Evolutionary conservation across 2,113 vertebrate genomes (phyloP), one percentile per base, ranked within the genome.

Genomic region (Mormoops blainvillei): DNA sequence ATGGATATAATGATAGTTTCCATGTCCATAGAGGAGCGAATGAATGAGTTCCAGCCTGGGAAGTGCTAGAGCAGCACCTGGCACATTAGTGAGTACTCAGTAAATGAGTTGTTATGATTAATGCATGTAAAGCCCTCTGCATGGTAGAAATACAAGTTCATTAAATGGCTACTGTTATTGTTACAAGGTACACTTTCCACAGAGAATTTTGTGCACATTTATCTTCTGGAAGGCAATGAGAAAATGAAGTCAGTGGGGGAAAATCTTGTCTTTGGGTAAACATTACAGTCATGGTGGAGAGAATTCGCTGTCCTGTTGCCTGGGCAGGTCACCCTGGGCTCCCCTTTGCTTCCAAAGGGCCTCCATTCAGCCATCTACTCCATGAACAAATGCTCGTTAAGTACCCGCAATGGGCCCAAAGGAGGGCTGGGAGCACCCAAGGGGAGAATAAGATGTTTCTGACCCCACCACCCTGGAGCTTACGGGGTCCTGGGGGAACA

Each of bases 141-240:
- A 24, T 9, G 36, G 87, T 74, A 95, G 93, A 96, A 95, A 61
- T 95, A 73, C 91, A 56, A 71, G 68, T 73, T 77, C 96, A 48
- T 70, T 92, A 97, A 97, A 76, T 48, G 88, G 52, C 48, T 73
- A 88, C 61, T 77, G 41, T 76, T 94, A 84, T 85, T 87, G 63
- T 90, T 81, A 95, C 65, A 73, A 96, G 84, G 91, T 19, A 88
- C 36, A 88, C 22, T 33, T 77, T 85, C 88, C 67, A 33, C 12
- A 12, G 74, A 97, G 93, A 88, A 91, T 78, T 65, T 77, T 63
- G 52, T 63, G 61, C 56, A 78, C 48, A 91, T 82, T 96, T 82
- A 88, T 97, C 93, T 96, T 61, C 78, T 94, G 31, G 48, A 91
- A 96, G 88, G 85, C 52, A 85, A 77, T 78, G 94, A 28, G 88